Conservation (phyloP, 1,140 invertebrate genomes). For the Cydia fagiglandana region DNA sequence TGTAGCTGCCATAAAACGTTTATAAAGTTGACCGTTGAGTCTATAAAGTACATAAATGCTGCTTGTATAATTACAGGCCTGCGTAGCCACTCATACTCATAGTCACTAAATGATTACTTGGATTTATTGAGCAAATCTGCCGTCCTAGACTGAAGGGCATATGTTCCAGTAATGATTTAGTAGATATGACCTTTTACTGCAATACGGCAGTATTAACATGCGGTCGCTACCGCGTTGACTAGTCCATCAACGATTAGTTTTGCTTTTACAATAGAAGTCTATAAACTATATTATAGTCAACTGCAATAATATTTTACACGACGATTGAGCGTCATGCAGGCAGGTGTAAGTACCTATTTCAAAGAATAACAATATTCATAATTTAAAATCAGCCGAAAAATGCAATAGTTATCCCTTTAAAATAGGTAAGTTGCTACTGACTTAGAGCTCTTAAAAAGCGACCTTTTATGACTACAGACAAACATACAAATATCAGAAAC, state of each 20-base stretch:
- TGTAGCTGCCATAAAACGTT: not conserved
- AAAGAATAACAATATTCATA: too few relatives aligned
- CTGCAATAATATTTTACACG: too few relatives aligned
- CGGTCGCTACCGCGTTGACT: not conserved
- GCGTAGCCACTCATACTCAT: slow-evolving; percentile 35
- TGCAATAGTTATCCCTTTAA: too few relatives aligned
- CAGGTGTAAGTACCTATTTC: too few relatives aligned
- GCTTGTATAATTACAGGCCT: slow-evolving; percentile 39
- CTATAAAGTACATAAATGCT: slow-evolving; percentile 35
- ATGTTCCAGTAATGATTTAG: not conserved
- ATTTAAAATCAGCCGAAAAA: too few relatives aligned
- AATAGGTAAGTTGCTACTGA: too few relatives aligned
- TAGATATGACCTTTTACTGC: not conserved
- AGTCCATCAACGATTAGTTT: slow-evolving; percentile 13
- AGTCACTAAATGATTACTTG: slow-evolving; percentile 31
- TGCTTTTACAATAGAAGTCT: not conserved
- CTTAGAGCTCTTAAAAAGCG: too few relatives aligned
- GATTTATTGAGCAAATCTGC: not conserved
- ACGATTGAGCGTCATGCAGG: not conserved
- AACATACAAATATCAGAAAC: too few relatives aligned
- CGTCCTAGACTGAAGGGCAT: not conserved
- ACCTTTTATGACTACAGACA: too few relatives aligned
- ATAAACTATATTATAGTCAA: not conserved
- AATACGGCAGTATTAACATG: not conserved
- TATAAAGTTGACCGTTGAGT: not conserved